Conservation (phyloP, 2,797 vertebrate genomes). For the Varecia variegata region DNA sequence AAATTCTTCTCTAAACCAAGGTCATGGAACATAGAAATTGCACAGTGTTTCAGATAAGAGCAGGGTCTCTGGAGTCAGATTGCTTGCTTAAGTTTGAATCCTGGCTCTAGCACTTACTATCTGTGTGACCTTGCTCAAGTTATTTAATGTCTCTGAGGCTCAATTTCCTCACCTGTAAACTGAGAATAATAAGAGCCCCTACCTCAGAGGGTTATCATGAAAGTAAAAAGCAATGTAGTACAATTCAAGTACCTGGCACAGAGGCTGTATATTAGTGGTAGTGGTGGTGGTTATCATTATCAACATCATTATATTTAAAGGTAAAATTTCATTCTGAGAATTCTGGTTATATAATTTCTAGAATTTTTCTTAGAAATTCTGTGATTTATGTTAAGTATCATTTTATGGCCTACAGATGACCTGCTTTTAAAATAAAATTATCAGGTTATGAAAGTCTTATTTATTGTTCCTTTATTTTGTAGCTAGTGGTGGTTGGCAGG, state of each 20-base stretch:
- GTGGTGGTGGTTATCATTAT: neutral
- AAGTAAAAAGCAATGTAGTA: neutral
- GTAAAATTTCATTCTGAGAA: neutral
- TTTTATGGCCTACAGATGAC: neutral
- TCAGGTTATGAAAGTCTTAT: slow-evolving; percentile 3
- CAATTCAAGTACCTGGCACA: neutral
- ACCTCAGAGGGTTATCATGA: neutral
- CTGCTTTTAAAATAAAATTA: slow-evolving; percentile 44
- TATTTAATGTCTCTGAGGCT: neutral
- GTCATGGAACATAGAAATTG: neutral
- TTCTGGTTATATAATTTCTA: neutral
- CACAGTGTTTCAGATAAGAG: neutral
- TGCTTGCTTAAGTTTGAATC: neutral
- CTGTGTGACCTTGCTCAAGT: neutral
- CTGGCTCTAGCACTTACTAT: neutral
- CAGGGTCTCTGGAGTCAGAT: neutral
- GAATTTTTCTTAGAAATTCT: slow-evolving; percentile 23
- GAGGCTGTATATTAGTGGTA: neutral
- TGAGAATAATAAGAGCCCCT: neutral
- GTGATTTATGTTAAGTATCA: slow-evolving; percentile 10
- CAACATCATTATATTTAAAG: neutral
- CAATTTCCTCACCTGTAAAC: neutral
- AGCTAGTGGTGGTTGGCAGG: slow-evolving; percentile 99
- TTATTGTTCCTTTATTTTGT: slow-evolving; percentile 73
- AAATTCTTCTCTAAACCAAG: neutral